Evolutionary conservation across 2,797 vertebrate species (phyloP).

Genomic region (Danio aesculapii): DNA sequence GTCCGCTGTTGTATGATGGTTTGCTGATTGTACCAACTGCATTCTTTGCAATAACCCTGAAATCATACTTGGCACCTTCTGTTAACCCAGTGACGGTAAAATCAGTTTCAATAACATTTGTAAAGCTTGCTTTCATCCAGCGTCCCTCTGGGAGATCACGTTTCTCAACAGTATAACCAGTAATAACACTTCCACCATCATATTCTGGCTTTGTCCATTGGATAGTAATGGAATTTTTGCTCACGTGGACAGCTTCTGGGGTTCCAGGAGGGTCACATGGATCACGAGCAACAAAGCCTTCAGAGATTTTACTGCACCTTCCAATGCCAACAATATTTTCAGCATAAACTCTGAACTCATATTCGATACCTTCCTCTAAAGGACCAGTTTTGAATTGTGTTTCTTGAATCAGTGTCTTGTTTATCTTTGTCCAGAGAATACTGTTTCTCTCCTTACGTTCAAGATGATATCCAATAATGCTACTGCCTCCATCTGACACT

Average conservation of each 20-base stretch:
- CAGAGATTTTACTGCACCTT: constrained; percentile 95
- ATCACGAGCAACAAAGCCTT: constrained; percentile 93
- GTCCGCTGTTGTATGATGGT: constrained; percentile 96
- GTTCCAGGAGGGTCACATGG: constrained; percentile 95
- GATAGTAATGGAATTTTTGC: constrained; percentile 91
- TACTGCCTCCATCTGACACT: constrained; percentile 92
- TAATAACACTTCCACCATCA: constrained; percentile 96
- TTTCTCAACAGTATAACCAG: constrained; percentile 95
- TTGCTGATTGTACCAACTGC: constrained; percentile 93
- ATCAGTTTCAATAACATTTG: constrained; percentile 95
- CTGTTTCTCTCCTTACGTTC: constrained; percentile 99
- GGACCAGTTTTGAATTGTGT: constrained; percentile 90
- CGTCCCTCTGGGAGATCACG: constrained; percentile 97
- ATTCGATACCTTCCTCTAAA: constrained; percentile 95
- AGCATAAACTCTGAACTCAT: constrained; percentile 95
- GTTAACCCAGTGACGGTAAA: constrained; percentile 93
- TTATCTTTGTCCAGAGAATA: constrained; percentile 96
- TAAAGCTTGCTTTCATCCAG: constrained; percentile 97
- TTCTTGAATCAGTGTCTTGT: constrained; percentile 93
- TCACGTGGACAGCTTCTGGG: constrained; percentile 92
- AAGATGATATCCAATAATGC: constrained; percentile 94
- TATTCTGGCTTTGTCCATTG: constrained; percentile 97
- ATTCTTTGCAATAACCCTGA: constrained; percentile 98
- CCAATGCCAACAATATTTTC: constrained; percentile 98
- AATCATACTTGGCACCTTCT: constrained; percentile 96